Evolutionary conservation across 2,113 vertebrate species (phyloP), one percentile per base, ranked within the genome.

Genomic region (Rhabdornis inornatus): DNA sequence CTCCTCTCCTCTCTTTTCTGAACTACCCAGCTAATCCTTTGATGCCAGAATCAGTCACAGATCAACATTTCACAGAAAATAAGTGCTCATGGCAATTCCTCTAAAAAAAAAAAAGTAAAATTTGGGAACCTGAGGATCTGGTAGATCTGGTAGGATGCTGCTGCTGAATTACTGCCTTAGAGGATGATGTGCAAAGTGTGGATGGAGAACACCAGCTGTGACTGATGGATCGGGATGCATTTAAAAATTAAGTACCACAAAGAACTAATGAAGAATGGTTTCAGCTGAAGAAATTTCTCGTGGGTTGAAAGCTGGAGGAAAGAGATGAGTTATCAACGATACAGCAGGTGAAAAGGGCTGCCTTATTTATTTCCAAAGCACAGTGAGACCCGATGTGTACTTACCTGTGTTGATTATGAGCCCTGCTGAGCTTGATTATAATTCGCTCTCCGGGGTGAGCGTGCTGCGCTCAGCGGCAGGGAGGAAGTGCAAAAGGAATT

Each of bases 341-440:
- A 3, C 4, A 37, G 75, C 79, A 79, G 47, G 68, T 7, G 14
- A 74, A 89, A 69, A 69, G 64, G 64, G 33, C 42, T 15, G 4
- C 89, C 45, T 83, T 86, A 57, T 83, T 81, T 87, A 40, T 80
- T 93, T 88, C 75, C 2, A 3, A 60, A 60, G 60, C 94, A 42
- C 90, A 86, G 88, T 9, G 0, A 92, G 90, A 19, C 3, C 8
- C 2, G 3, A 7, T 35, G 74, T 75, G 85, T 74, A 93, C 92
- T 90, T 96, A 95, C 91, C 91, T 94, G 83, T 57, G 91, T 35
- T 86, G 94, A 95, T 95, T 77, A 53, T 11, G 64, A 91, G 77
- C 87, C 93, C 94, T 0, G 50, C 94, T 95, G 94, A 87, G 93
- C 91, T 70, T 89, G 91, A 94, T 95, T 89, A 83, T 25, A 87